Evolutionary conservation across 1,140 invertebrate species (phyloP), one percentile per base, ranked within the genome.

Genomic region (Formica exsecta): DNA sequence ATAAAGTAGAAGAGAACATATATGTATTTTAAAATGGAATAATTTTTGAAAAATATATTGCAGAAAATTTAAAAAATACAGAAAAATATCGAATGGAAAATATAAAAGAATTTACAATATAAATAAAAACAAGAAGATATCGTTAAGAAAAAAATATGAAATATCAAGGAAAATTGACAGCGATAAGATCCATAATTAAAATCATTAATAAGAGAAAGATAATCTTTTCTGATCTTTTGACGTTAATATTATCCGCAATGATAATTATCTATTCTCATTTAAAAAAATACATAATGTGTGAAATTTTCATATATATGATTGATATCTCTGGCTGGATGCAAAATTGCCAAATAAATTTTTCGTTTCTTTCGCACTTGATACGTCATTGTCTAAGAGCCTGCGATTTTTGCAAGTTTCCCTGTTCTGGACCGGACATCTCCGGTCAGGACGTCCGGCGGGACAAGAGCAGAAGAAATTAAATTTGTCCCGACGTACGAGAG

Each of bases 381-480:
- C 25, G n/a, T 64, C 13, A 85, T 68, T 85, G 75, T 86, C 51
- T 32, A 59, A 29, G 66, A 41, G 44, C 54, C 16, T 51, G 44
- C 70, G 29, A 29, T 74, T 74, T 38, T 44, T 84, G 81, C 38
- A 48, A 32, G 19, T 75, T 85, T 9, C 6, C 68, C 48, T 41
- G 19, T 51, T 5, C 36, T 51, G 76, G 25, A 70, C 48, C 64
- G 29, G 76, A 86, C 85, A 86, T 81, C 41, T 81, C 85, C 44
- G 22, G 16, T 9, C 76, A 32, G 81, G 64, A 85, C 11, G 79
- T 79, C 54, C 77, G 59, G 65, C 41, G 32, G 79, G 41, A 36
- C 51, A 36, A 36, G 70, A 86, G 74, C 64, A 22, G 57, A 22
- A 90, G 81, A 91, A 92, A 92, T 92, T 89, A 92, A 92, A 93